Conservation (phyloP, 2,113 vertebrate genomes). For the Bettongia penicillata region DNA sequence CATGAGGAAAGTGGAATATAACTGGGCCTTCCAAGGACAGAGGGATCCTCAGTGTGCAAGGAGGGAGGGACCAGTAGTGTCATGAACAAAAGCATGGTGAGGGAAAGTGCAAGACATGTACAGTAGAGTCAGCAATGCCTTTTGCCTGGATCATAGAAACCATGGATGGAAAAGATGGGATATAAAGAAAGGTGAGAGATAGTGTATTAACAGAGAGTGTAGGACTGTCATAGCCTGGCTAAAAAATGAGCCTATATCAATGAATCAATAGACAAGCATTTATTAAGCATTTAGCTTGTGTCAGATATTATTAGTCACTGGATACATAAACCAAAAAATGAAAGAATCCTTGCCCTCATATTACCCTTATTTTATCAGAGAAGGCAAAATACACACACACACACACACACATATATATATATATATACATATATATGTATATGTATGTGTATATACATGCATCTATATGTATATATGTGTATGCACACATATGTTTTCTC, state of each 20-base stretch:
- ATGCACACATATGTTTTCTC: neutral
- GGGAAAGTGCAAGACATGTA: neutral
- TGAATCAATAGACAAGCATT: neutral
- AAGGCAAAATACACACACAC: too few species aligned
- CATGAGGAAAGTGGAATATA: neutral
- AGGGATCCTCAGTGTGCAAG: neutral
- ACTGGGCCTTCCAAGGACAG: neutral
- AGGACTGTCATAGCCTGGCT: neutral
- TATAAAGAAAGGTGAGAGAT: neutral
- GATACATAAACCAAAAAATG: neutral
- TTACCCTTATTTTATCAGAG: neutral
- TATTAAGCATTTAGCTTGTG: too few species aligned
- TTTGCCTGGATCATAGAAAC: neutral
- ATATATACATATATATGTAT: neutral
- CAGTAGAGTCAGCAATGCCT: neutral
- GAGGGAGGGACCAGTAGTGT: neutral
- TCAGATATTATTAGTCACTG: neutral
- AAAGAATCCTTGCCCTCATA: neutral
- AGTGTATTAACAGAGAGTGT: neutral
- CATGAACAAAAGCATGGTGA: neutral
- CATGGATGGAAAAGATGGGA: neutral
- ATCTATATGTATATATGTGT: too few species aligned
- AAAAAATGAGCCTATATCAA: neutral
- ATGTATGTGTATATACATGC: neutral
- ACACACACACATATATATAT: neutral